Conservation (phyloP, 1,140 invertebrate species). For the Listronotus bonariensis region DNA sequence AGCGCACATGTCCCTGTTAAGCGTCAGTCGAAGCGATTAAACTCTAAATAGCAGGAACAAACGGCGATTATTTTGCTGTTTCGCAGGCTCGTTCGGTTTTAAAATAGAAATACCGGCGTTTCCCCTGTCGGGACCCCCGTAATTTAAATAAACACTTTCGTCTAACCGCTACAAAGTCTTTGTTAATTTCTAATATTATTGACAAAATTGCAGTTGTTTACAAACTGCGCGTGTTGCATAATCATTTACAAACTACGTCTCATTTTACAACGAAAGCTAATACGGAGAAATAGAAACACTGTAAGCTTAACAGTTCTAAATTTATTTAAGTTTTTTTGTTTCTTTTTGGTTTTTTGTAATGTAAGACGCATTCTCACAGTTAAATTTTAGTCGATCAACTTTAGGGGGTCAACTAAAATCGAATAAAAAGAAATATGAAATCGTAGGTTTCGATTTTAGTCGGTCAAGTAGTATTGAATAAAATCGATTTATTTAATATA, state of each 20-base stretch:
- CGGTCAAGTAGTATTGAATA: too few relatives aligned
- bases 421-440: too few relatives aligned
- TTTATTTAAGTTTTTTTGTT: too few relatives aligned
- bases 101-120: conserved; percentile 33
- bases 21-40: conserved; percentile 36
- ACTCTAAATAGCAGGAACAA: conserved; percentile 34
- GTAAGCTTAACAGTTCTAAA: too few relatives aligned
- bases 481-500: too few relatives aligned
- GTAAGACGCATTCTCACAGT: too few relatives aligned
- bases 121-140: conserved; percentile 8
- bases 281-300: too few relatives aligned
- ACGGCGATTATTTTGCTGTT: conserved; percentile 32
- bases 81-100: conserved; percentile 25
- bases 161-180: conserved; percentile 23
- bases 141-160: conserved; percentile 25
- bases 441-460: too few relatives aligned
- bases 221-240: conserved; percentile 15
- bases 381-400: too few relatives aligned
- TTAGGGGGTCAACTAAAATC: too few relatives aligned
- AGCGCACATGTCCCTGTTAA: conserved; percentile 42
- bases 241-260: neutral
- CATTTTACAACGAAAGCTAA: too few relatives aligned
- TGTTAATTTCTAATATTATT: conserved; percentile 25
- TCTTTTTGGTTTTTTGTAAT: too few relatives aligned
- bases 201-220: conserved; percentile 27